Conservation (phyloP, 2,888 invertebrate species). For the Coleophora flavipennella region DNA sequence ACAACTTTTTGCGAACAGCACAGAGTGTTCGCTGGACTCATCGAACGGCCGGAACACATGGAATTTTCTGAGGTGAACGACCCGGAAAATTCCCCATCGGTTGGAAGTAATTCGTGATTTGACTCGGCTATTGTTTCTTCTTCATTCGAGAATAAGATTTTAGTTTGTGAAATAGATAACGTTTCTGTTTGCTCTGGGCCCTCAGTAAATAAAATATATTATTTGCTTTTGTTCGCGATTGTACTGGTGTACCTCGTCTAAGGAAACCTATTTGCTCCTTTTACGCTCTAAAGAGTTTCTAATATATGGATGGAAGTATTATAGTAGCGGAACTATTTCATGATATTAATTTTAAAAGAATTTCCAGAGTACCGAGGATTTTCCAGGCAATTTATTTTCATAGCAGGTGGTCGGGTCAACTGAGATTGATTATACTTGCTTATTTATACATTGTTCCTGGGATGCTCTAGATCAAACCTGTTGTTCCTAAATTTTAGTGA, state of each 20-base stretch:
- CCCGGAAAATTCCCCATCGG: constrained; percentile 19
- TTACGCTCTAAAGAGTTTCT: neutral
- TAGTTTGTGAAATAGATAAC: neutral
- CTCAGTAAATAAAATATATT: neutral
- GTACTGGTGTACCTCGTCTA: neutral
- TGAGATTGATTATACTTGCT: constrained; percentile 9
- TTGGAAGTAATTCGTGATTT: neutral
- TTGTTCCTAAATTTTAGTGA: neutral
- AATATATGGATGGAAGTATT: neutral
- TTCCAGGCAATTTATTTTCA: constrained; percentile 39
- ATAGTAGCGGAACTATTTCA: neutral
- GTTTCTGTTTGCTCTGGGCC: neutral
- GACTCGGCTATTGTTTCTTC: constrained; percentile 1
- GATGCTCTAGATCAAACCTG: constrained; percentile 25
- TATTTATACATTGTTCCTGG: constrained; percentile 10
- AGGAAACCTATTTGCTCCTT: too few species aligned
- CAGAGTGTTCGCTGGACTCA: neutral
- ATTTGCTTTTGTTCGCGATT: neutral
- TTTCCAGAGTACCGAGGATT: constrained; percentile 16
- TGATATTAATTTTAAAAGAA: constrained; percentile 5
- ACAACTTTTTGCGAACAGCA: neutral
- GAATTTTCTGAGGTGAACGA: constrained; percentile 23
- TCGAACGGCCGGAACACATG: neutral
- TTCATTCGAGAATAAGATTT: neutral
- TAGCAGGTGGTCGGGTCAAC: constrained; percentile 36